These are phyloP conservation scores for Lepidochitona cinerea DNA, from an alignment of 2,888 invertebrate genomes.

Conservation along the genomic window DNA sequence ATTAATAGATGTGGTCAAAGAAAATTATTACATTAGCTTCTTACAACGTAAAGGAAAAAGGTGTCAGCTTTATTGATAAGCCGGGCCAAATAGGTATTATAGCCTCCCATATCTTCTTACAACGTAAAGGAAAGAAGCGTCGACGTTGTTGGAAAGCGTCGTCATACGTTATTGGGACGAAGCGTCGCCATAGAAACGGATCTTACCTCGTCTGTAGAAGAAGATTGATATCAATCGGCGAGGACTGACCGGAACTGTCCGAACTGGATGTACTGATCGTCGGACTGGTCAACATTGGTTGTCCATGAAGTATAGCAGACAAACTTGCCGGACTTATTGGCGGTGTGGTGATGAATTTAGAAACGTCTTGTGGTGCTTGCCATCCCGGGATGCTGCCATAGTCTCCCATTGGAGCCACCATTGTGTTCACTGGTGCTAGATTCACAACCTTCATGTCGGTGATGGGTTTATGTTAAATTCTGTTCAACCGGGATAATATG, in stretches of 20 bases:
- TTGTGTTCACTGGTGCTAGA: background rate
- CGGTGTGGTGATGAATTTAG: background rate
- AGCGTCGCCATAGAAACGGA: no score
- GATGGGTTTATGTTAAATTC: no score
- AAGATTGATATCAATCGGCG: background rate
- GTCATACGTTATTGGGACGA: no score
- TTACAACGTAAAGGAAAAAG: no score
- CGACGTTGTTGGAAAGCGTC: no score
- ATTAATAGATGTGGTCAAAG: no score
- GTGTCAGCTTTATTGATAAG: no score
- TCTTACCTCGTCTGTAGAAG: conserved; percentile 3
- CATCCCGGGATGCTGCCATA: background rate
- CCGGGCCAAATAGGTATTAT: no score
- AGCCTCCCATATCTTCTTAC: no score
- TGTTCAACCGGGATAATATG: no score
- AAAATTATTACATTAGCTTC: no score
- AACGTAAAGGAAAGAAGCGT: no score
- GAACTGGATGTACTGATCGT: background rate
- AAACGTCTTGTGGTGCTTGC: background rate
- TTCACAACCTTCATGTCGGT: background rate
- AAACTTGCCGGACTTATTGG: background rate
- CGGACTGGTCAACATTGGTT: background rate
- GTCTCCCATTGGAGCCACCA: background rate
- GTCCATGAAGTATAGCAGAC: background rate
- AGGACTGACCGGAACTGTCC: background rate